These are phyloP conservation scores for Uromys caudimaculatus DNA, from an alignment of 2,797 vertebrate genomes.

Conservation along the genomic window DNA sequence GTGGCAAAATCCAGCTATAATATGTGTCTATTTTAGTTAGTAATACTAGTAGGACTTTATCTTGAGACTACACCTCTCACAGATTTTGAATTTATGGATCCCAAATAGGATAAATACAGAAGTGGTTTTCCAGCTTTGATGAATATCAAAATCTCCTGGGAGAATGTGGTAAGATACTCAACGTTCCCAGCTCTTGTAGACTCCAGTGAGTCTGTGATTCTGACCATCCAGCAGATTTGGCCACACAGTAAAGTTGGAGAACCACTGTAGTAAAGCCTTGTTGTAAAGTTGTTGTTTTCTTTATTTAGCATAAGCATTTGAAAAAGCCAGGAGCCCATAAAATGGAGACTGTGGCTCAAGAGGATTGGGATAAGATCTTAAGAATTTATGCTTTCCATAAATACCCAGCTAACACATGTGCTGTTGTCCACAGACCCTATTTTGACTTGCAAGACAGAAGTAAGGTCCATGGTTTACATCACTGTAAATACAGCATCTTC, in stretches of 20 bases:
- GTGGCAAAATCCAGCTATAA: not conserved
- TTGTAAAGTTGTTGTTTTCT: not conserved
- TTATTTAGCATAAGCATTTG: not conserved
- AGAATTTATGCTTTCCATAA: not conserved
- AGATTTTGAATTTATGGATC: not conserved
- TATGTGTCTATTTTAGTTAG: not conserved
- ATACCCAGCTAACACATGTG: not conserved
- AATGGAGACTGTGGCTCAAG: slow-evolving; percentile 20
- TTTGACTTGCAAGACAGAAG: not conserved
- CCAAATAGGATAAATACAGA: not conserved
- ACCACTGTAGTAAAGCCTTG: not conserved
- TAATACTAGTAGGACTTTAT: not conserved
- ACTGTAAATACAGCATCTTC: not conserved
- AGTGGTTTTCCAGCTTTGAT: not conserved
- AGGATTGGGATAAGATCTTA: not conserved
- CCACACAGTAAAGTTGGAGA: not conserved
- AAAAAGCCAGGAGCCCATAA: slow-evolving; percentile 4
- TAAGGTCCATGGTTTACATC: not conserved
- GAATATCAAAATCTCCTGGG: not conserved
- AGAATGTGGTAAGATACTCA: not conserved
- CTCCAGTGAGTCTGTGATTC: not conserved
- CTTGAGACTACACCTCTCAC: not conserved
- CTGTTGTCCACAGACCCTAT: not conserved
- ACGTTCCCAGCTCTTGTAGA: not conserved
- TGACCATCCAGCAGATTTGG: not conserved